Conservation (phyloP, 2,888 invertebrate genomes). For the Melieria picta region DNA sequence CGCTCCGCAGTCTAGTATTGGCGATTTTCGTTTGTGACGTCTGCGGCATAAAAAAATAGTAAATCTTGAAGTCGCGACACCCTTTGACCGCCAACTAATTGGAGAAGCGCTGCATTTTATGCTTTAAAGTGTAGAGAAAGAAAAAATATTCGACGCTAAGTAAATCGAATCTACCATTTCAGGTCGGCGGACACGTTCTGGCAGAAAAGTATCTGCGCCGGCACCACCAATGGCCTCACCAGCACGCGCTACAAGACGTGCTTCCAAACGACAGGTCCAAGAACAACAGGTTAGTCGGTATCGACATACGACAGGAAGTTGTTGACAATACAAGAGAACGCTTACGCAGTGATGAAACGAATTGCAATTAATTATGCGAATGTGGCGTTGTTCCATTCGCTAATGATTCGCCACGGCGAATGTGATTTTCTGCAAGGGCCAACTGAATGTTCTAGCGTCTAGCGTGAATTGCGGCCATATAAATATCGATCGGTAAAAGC, state of each 20-base stretch:
- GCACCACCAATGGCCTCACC: constrained; percentile 56
- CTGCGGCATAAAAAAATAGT: constrained; percentile 14
- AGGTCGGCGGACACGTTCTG: constrained; percentile 72
- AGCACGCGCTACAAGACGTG: constrained; percentile 55
- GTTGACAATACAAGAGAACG: not conserved
- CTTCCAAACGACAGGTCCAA: constrained; percentile 57
- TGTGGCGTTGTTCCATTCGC: constrained; percentile 68
- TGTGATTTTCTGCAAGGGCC: constrained; percentile 66
- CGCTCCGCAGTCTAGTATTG: not conserved
- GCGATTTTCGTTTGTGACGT: not conserved
- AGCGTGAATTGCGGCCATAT: no score
- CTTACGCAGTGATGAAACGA: constrained; percentile 56
- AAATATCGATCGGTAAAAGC: no score
- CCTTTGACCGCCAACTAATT: no score
- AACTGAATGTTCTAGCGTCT: constrained; percentile 55
- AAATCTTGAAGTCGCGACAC: constrained; percentile 1
- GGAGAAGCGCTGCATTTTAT: no score
- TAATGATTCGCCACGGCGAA: constrained; percentile 58
- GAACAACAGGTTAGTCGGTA: constrained; percentile 64
- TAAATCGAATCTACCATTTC: constrained; percentile 33
- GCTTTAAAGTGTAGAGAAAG: no score
- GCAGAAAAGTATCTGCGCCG: constrained; percentile 62
- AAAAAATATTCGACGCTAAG: not conserved
- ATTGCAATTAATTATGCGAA: constrained; percentile 56
- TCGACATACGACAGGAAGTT: not conserved